These are phyloP conservation scores for Physella acuta DNA, from an alignment of 1,140 invertebrate genomes.

Conservation along the genomic window DNA sequence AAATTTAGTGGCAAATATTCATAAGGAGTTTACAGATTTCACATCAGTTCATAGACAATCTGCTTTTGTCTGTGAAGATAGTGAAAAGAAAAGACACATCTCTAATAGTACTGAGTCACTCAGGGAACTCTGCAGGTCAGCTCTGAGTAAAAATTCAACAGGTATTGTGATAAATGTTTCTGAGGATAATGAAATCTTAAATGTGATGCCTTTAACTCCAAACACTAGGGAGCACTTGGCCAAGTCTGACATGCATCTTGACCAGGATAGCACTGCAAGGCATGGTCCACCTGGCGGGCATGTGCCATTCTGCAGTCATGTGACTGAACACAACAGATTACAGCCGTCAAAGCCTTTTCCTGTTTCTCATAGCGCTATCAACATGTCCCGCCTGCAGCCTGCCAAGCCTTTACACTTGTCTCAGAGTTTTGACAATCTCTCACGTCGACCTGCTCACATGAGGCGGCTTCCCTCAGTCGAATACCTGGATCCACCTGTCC, in stretches of 20 bases:
- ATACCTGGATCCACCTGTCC: constrained; percentile 29
- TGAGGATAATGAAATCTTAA: constrained; percentile 22
- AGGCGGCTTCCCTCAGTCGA: constrained; percentile 31
- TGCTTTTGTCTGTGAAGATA: too few relatives aligned
- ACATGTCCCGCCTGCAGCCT: constrained; percentile 8
- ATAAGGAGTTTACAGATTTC: too few relatives aligned
- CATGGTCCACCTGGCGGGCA: background rate
- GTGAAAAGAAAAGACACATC: too few relatives aligned
- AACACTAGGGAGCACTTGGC: constrained; percentile 25
- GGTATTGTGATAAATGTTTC: background rate
- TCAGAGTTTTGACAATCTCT: constrained; percentile 23
- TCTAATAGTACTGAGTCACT: too few relatives aligned
- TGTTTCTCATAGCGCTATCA: constrained; percentile 18
- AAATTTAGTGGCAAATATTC: too few relatives aligned
- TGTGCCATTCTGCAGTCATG: background rate
- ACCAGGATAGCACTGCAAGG: background rate
- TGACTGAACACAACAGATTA: background rate
- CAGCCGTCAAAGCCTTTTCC: background rate
- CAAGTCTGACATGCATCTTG: constrained; percentile 25
- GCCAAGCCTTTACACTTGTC: background rate
- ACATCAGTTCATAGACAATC: too few relatives aligned
- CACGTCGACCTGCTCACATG: constrained; percentile 7
- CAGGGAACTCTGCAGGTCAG: too few relatives aligned
- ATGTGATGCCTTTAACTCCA: constrained; percentile 29
- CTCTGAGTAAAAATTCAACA: too few relatives aligned